These are phyloP conservation scores for Meloidogyne hapla DNA, from an alignment of 1,140 invertebrate genomes.

Conservation along the genomic window DNA sequence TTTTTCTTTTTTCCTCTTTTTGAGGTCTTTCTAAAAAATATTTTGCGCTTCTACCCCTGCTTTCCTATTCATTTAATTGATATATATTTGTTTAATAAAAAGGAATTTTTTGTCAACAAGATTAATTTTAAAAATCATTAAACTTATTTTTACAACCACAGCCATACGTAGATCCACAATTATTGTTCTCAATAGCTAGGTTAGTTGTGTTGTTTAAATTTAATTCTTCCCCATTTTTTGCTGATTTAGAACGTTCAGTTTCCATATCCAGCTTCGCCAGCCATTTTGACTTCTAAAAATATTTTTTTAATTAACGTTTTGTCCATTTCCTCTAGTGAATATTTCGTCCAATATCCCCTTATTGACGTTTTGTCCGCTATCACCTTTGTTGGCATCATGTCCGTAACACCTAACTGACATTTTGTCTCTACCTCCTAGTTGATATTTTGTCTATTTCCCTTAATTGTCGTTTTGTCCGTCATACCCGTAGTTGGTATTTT, in stretches of 20 bases:
- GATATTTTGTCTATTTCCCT: neutral
- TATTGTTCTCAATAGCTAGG: neutral
- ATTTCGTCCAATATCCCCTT: too few relatives aligned
- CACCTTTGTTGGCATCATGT: too few relatives aligned
- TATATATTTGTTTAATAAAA: neutral
- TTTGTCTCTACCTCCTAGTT: neutral
- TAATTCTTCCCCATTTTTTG: neutral
- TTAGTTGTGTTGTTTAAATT: neutral
- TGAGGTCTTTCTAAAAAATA: neutral
- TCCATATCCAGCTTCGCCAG: neutral
- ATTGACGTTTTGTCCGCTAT: too few relatives aligned
- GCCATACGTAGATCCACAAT: neutral
- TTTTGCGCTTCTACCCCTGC: neutral
- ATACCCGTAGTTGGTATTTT: neutral
- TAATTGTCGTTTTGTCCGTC: too few relatives aligned
- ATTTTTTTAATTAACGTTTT: neutral
- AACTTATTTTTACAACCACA: neutral
- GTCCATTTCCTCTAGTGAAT: too few relatives aligned
- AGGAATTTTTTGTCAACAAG: neutral
- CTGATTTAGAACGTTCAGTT: neutral
- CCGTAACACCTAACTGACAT: neutral
- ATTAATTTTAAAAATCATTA: neutral
- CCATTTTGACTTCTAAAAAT: slow-evolving; percentile 3
- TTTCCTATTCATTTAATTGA: neutral
- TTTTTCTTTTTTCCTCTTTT: neutral